Evolutionary conservation across 2,113 vertebrate genomes (phyloP).

Genomic region (Podiceps cristatus): DNA sequence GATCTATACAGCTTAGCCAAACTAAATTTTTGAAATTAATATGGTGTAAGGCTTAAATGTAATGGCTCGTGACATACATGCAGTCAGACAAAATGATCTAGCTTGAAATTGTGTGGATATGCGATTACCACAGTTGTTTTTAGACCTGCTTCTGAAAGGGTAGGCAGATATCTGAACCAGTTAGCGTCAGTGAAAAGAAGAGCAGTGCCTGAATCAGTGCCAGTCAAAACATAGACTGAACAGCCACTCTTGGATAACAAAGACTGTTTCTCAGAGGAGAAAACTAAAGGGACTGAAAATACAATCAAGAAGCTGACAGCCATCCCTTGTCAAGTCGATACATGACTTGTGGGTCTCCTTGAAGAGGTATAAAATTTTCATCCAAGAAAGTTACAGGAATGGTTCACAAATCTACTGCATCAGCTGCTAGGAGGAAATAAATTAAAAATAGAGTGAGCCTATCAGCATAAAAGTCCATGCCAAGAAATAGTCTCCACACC

Average conservation of each 20-base stretch:
- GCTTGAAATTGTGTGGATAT: background rate
- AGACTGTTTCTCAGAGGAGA: background rate
- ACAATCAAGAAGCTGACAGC: background rate
- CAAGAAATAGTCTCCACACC: background rate
- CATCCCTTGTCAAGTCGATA: background rate
- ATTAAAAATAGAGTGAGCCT: background rate
- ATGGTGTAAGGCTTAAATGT: background rate
- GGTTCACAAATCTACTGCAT: background rate
- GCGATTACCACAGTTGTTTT: background rate
- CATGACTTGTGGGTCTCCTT: conserved; percentile 5
- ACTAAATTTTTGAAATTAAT: background rate
- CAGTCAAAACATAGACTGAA: background rate
- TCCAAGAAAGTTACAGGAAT: background rate
- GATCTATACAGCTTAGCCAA: background rate
- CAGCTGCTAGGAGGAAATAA: background rate
- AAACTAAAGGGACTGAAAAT: conserved; percentile 34
- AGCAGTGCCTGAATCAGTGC: background rate
- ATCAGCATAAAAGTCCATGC: background rate
- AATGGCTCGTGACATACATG: background rate
- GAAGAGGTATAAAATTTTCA: conserved; percentile 7
- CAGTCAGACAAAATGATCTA: background rate
- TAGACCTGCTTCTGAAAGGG: background rate
- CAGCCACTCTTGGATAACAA: background rate
- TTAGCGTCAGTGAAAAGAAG: background rate
- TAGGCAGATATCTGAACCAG: conserved; percentile 8